Evolutionary conservation across 2,888 invertebrate genomes (phyloP), one percentile per base, ranked within the genome.

Genomic region (Rhodophaea formosa): DNA sequence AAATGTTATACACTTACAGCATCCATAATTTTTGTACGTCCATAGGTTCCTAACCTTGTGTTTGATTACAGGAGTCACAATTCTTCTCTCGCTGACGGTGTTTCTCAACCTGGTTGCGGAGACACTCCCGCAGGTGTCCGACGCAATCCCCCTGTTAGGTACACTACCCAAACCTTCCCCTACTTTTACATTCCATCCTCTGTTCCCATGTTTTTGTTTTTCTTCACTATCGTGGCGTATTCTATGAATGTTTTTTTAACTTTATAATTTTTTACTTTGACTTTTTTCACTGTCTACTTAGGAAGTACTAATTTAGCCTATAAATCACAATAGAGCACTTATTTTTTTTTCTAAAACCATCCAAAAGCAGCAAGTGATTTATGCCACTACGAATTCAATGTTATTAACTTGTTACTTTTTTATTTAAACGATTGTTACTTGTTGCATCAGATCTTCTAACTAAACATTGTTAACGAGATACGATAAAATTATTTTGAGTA

Each of bases 111-210:
- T 99, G 94, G 98, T 99, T 92, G 98, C 98, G 80, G 98, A 99
- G 95, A 98, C 98, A 93, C 97, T 99, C 96, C 99, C 99, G 92
- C 98, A 97, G 94, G 99, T 99, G 92, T 99, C 99, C 93, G 99
- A 99, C 93, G 98, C 99, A 92, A 98, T 99, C 93, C 99, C 99
- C 93, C 94, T 99, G 94, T 98, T 99, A 96, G 99, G 99, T 97
- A 96, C 95, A 94, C 89, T 81, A 71, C 78, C 89, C 90, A 87
- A 73, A 82, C 87, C 86, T 80, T 73, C 80, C 86, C 77, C 72
- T 65, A 75, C 74, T 70, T 74, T 80, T 81, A 74, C 63, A 51
- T 72, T 77, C 83, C 74, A 76, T 81, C 77, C 77, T 80, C 74
- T 67, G 63, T 62, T 79, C 79, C 77, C 69, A 69, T 69, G 8